These are phyloP conservation scores for Perca fluviatilis DNA, from an alignment of 2,113 vertebrate species.

Conservation along the genomic window DNA sequence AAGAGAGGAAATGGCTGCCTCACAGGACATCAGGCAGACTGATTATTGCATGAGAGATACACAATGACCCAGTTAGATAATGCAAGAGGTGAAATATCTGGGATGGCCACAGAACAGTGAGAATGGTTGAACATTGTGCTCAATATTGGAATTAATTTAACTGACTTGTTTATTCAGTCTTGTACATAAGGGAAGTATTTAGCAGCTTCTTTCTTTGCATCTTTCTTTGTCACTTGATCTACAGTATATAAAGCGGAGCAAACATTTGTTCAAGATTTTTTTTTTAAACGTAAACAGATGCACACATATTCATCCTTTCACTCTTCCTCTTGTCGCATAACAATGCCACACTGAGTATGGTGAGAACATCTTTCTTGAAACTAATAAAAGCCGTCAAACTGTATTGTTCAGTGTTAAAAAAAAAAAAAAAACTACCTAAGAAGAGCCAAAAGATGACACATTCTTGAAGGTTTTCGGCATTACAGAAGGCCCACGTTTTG, in stretches of 20 bases:
- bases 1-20: conserved; percentile 3
- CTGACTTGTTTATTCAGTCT: conserved; percentile 12
- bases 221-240: conserved; percentile 37
- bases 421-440: background rate
- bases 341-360: conserved; percentile 62
- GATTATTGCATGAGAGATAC: conserved; percentile 1
- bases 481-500: conserved; percentile 20
- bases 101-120: background rate
- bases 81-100: background rate
- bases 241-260: conserved; percentile 53
- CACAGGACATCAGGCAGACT: background rate
- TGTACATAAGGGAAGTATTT: conserved; percentile 10
- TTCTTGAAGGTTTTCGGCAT: conserved; percentile 27
- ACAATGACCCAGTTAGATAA: conserved; percentile 35
- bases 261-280: conserved; percentile 49
- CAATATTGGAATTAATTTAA: too few species aligned
- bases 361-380: conserved; percentile 67
- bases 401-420: conserved; percentile 46
- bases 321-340: conserved; percentile 54
- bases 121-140: too few species aligned
- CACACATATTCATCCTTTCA: conserved; percentile 60
- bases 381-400: conserved; percentile 61
- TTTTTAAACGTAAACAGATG: conserved; percentile 65
- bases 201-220: conserved; percentile 60
- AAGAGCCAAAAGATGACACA: conserved; percentile 50